Percentiles rank a stretch among this genome's conserved stretches.
phyloP scores from a whole-genome alignment of 2,797 vertebrate species.

The Pristis pectinata region DNA sequence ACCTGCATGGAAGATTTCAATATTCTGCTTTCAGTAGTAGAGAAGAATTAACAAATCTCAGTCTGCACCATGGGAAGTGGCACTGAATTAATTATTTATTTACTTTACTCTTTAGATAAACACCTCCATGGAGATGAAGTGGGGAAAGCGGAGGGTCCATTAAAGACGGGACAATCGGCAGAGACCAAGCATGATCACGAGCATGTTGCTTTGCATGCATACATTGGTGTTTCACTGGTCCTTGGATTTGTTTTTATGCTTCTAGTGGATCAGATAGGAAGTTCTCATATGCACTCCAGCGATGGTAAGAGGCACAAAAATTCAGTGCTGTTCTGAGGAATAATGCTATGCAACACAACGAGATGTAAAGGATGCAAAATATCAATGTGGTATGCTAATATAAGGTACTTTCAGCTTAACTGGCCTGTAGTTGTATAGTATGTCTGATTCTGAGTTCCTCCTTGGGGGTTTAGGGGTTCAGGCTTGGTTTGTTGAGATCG shows the following conservation, averaged over 20 bases:
- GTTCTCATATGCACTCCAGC: conserved; percentile 77
- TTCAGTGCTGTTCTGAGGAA: not conserved
- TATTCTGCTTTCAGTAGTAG: not conserved
- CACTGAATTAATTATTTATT: not conserved
- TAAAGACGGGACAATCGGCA: conserved; percentile 57
- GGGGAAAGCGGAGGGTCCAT: conserved; percentile 57
- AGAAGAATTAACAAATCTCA: not conserved
- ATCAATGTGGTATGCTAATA: not conserved
- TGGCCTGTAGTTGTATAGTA: not conserved
- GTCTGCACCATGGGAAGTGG: not conserved
- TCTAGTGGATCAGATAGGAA: conserved; percentile 93
- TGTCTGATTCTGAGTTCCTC: not conserved
- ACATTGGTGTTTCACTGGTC: conserved; percentile 88
- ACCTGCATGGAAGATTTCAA: not conserved
- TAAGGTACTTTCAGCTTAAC: not conserved
- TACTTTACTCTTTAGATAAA: conserved; percentile 50
- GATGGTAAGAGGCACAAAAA: conserved; percentile 67
- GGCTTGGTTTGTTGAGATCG: not conserved
- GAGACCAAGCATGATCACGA: conserved; percentile 66
- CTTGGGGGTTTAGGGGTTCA: not conserved
- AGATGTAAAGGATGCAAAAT: not conserved
- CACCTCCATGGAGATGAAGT: conserved; percentile 61
- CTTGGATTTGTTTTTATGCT: conserved; percentile 98
- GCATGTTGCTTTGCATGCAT: conserved; percentile 79
- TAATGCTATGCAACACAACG: not conserved